Conservation (phyloP, 2,888 invertebrate genomes). For the Parthenolecanium corni region DNA sequence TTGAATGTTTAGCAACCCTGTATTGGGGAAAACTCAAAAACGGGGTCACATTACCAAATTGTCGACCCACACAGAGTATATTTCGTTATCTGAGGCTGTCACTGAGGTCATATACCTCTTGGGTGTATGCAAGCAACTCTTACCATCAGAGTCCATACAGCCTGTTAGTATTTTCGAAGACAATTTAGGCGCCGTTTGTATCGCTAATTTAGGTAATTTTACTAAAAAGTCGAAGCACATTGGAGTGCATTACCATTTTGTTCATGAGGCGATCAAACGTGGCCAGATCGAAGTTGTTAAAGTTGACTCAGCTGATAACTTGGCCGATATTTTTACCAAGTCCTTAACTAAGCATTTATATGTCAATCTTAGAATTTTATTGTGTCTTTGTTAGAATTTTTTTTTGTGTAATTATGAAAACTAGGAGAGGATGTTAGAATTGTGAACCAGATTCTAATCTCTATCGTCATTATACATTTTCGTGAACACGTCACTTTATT, state of each 20-base stretch:
- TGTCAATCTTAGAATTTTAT: neutral
- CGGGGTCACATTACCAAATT: neutral
- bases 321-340: conserved; percentile 4
- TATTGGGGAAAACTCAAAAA: conserved; percentile 2
- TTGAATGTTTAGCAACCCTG: neutral
- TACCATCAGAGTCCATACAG: neutral
- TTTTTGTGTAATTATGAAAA: neutral
- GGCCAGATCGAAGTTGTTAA: neutral
- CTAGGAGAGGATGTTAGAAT: neutral
- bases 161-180: conserved; percentile 13
- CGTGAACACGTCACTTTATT: too few relatives aligned
- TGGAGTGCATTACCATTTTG: conserved; percentile 6
- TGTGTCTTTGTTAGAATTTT: neutral
- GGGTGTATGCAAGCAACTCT: neutral
- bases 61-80: neutral
- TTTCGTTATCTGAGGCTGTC: conserved; percentile 1
- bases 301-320: neutral
- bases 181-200: neutral
- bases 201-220: conserved; percentile 7
- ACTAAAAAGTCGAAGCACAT: conserved; percentile 8
- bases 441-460: neutral
- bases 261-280: neutral
- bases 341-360: neutral
- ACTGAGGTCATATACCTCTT: neutral
- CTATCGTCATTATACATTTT: neutral